Percentiles rank a stretch among this genome's conserved stretches.
Conservation (phyloP, 2,113 vertebrate species). For the Hyaena hyaena region DNA sequence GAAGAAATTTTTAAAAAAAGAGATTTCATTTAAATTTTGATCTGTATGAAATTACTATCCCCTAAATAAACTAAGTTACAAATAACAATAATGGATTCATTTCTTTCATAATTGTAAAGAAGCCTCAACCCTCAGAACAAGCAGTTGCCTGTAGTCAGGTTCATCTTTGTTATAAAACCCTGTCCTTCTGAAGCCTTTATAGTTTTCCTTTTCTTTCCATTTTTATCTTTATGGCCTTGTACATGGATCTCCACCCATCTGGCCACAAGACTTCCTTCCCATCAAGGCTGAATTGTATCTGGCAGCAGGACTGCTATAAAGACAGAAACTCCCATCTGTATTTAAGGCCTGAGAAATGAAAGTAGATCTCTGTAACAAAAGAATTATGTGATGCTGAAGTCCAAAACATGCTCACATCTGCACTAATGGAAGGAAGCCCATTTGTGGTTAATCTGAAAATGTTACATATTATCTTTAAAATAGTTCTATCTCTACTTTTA, state of each 20-base stretch:
- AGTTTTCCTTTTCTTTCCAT: conserved; percentile 63
- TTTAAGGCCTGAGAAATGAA: conserved; percentile 64
- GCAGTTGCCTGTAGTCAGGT: not conserved
- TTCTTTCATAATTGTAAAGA: conserved; percentile 53
- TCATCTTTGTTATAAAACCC: not conserved
- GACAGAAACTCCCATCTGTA: conserved; percentile 51
- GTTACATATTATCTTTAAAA: conserved; percentile 49
- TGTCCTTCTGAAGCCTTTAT: not conserved
- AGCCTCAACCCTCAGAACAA: not conserved
- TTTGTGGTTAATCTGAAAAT: conserved; percentile 50
- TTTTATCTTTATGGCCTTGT: conserved; percentile 62
- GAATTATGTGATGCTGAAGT: conserved; percentile 44
- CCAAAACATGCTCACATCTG: conserved; percentile 28
- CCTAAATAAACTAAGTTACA: conserved; percentile 22
- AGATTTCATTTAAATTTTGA: conserved; percentile 51
- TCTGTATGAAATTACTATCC: conserved; percentile 39
- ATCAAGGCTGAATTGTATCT: conserved; percentile 39
- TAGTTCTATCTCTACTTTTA: conserved; percentile 45
- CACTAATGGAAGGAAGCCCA: conserved; percentile 55
- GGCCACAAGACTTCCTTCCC: conserved; percentile 56
- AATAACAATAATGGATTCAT: conserved; percentile 3
- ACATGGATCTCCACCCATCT: conserved; percentile 28
- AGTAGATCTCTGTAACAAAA: conserved; percentile 59
- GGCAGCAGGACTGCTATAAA: conserved; percentile 46
- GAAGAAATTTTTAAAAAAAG: no score